Evolutionary conservation across 2,888 invertebrate species (phyloP), one percentile per base, ranked within the genome.

Genomic region (Drosophila buzzatii): DNA sequence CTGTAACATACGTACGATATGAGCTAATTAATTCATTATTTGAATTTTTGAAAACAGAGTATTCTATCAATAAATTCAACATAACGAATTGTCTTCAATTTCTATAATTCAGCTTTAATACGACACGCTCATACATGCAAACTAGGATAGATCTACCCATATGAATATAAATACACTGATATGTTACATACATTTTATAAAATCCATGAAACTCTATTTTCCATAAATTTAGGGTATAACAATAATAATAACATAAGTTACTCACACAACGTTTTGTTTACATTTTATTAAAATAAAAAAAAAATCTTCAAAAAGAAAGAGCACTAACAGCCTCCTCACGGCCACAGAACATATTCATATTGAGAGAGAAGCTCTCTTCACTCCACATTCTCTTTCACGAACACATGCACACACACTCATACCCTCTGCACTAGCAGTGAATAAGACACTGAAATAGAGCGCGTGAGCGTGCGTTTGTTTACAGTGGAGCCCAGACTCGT

Each of bases 241-340:
- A 72, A 73, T 69, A 73, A 58, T 18, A 64, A 64, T 37, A 63
- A 58, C 58, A 59, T 55, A 42, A 70, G 44, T 51, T 52, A 60
- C 52, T 57, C 55, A 51, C 45, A 68, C 37, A 60, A 60, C 33
- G 77, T 63, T 81, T 85, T 84, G 82, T 85, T 85, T 84, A 85
- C 83, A 83, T 73, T 68, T 83, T 83, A 83, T 80, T 27, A 1
- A 27, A 27, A 37, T n/a, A n/a, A 80, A 37, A 53, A 39, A 80
- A 79, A 74, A 73, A 73, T 82, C 73, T 72, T 63, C 69, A 65
- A 64, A 70, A 59, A 71, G 64, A 73, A 70, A 77, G 59, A 77
- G 77, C 64, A 63, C 60, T 53, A 70, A 53, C 49, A 55, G 49
- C 51, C 44, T 59, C 23, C 61, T 68, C 72, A 67, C 56, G 65